phyloP scores from a whole-genome alignment of 2,888 invertebrate genomes.

The Euplexia lucipara region DNA sequence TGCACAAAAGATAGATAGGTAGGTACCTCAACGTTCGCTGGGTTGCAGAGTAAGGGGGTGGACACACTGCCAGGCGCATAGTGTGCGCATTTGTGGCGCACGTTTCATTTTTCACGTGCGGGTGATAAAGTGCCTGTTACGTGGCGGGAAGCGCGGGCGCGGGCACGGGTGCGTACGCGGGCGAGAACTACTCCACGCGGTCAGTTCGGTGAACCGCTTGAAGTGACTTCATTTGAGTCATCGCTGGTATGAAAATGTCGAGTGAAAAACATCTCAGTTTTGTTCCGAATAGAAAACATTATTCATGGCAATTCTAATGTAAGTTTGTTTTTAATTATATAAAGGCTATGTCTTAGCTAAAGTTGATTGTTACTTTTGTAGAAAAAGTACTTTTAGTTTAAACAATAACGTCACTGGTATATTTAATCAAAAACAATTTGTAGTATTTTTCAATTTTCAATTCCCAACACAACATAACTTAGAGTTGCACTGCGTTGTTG shows the following conservation, averaged over 20 bases:
- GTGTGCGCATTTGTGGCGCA: conserved; percentile 14
- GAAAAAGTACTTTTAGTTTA: conserved; percentile 9
- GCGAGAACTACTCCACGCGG: too few species aligned
- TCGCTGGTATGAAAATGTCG: too few species aligned
- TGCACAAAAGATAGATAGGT: background rate
- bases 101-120: conserved; percentile 43
- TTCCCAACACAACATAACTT: conserved; percentile 26
- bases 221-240: background rate
- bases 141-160: background rate
- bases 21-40: background rate
- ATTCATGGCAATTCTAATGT: too few species aligned
- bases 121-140: conserved; percentile 22
- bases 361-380: too few species aligned
- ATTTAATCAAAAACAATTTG: conserved; percentile 24
- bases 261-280: too few species aligned
- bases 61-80: conserved; percentile 5
- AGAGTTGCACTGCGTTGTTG: conserved; percentile 28
- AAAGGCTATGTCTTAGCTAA: too few species aligned
- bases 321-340: too few species aligned
- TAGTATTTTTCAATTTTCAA: conserved; percentile 40
- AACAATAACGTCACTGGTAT: background rate
- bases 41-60: background rate
- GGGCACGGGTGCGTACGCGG: background rate
- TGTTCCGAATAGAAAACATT: too few species aligned
- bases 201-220: background rate